A percentile compares a stretch with the other conserved stretches of the same genome.
These are phyloP conservation scores for Calliopum simillimum DNA, from an alignment of 2,888 invertebrate genomes.

Conservation along the genomic window DNA sequence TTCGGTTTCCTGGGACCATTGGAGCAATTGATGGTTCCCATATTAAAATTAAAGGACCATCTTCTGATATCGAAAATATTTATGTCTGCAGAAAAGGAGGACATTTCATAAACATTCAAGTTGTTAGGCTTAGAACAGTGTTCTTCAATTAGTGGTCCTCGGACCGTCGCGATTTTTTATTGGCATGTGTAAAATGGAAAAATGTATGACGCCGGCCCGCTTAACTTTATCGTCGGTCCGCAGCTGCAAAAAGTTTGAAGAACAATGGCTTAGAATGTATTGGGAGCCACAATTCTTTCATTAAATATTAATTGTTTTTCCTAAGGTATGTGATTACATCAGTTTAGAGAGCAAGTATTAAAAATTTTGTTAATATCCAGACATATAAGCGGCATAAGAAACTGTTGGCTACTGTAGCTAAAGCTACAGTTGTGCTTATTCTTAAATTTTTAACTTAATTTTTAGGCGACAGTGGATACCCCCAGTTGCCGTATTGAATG, in stretches of 20 bases:
- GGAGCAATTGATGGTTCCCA: neutral
- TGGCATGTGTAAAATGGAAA: too few relatives aligned
- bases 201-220: too few relatives aligned
- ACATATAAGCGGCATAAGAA: neutral
- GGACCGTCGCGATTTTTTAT: too few relatives aligned
- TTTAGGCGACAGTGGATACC: too few relatives aligned
- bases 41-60: too few relatives aligned
- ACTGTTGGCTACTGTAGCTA: conserved; percentile 10
- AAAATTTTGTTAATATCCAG: neutral
- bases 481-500: neutral
- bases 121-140: too few relatives aligned
- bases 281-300: too few relatives aligned
- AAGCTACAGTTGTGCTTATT: neutral
- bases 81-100: conserved; percentile 13
- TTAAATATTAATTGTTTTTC: neutral
- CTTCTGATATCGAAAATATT: neutral
- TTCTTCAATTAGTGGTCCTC: too few relatives aligned
- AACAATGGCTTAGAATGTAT: too few relatives aligned
- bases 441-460: too few relatives aligned
- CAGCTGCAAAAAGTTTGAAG: too few relatives aligned
- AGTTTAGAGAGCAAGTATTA: conserved; percentile 1
- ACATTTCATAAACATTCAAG: neutral
- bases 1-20: neutral
- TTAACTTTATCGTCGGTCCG: too few relatives aligned
- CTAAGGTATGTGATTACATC: conserved; percentile 6